phyloP scores from a whole-genome alignment of 2,888 invertebrate genomes.

The Xestia sexstrigata region DNA sequence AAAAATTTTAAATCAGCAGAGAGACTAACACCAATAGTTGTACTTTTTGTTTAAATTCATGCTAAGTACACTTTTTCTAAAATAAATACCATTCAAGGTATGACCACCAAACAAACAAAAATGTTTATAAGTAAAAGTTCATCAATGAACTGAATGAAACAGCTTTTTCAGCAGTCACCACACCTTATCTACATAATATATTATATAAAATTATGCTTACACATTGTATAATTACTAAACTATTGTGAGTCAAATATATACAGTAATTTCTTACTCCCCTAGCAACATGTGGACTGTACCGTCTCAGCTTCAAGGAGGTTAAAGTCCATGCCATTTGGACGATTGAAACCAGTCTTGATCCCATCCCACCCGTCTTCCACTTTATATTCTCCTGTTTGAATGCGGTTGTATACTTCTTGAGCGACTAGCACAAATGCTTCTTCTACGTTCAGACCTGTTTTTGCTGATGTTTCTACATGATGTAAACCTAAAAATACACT shows the following conservation, averaged over 20 bases:
- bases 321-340: slow-evolving; percentile 95
- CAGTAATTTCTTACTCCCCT: slow-evolving; percentile 64
- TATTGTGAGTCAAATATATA: slow-evolving; percentile 69
- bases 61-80: not conserved
- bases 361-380: slow-evolving; percentile 99
- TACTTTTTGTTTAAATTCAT: not conserved
- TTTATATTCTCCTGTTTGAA: slow-evolving; percentile 97
- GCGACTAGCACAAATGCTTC: slow-evolving; percentile 97
- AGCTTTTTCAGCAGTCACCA: slow-evolving; percentile 42
- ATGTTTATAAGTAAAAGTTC: slow-evolving; percentile 63
- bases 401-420: slow-evolving; percentile 97
- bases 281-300: slow-evolving; percentile 97
- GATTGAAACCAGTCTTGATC: slow-evolving; percentile 97
- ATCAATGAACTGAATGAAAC: slow-evolving; percentile 36
- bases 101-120: slow-evolving; percentile 39
- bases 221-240: slow-evolving; percentile 69
- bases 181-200: slow-evolving; percentile 57
- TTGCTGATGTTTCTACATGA: slow-evolving; percentile 99
- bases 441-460: slow-evolving; percentile 97
- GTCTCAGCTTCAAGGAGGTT: slow-evolving; percentile 97
- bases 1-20: not conserved
- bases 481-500: slow-evolving; percentile 90
- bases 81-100: not conserved
- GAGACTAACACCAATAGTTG: slow-evolving; percentile 8
- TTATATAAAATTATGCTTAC: slow-evolving; percentile 81